A percentile compares a stretch with the other conserved stretches of the same genome.
phyloP scores from a whole-genome alignment of 2,113 vertebrate genomes.

The Scatophagus argus region DNA sequence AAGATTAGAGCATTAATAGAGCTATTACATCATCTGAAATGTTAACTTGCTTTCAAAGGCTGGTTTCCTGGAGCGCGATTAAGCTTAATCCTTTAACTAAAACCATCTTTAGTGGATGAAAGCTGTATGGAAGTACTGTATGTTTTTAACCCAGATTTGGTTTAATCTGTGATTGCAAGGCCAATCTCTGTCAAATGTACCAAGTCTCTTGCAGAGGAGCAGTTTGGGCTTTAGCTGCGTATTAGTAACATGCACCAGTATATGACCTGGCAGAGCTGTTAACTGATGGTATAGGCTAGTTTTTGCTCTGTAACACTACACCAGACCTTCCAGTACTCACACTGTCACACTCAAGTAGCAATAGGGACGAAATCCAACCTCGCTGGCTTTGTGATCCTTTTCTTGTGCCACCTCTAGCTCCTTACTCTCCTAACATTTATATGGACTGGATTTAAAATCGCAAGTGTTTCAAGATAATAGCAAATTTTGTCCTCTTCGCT shows the following conservation, averaged over 20 bases:
- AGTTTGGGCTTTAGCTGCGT: slow-evolving; percentile 48
- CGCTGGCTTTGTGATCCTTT: slow-evolving; percentile 48
- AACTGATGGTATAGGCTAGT: slow-evolving; percentile 17
- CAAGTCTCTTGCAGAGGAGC: slow-evolving; percentile 66
- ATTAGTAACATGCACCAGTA: slow-evolving; percentile 40
- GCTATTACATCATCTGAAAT: slow-evolving; percentile 64
- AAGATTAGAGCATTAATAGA: slow-evolving; percentile 59
- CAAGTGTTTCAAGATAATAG: slow-evolving; percentile 39
- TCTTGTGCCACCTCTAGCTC: slow-evolving; percentile 50
- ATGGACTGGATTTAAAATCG: slow-evolving; percentile 56
- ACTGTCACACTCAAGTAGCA: slow-evolving; percentile 53
- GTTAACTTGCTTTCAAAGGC: slow-evolving; percentile 58
- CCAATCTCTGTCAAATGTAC: slow-evolving; percentile 53
- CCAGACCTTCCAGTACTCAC: slow-evolving; percentile 59
- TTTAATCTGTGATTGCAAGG: slow-evolving; percentile 58
- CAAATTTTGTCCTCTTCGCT: slow-evolving; percentile 37
- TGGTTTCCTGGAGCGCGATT: slow-evolving; percentile 66
- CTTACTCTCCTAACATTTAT: slow-evolving; percentile 45
- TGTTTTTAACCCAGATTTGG: slow-evolving; percentile 73
- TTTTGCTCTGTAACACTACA: slow-evolving; percentile 38
- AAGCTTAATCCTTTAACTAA: slow-evolving; percentile 71
- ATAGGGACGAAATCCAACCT: slow-evolving; percentile 45
- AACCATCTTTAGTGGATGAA: slow-evolving; percentile 70
- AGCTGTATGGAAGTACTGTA: slow-evolving; percentile 64
- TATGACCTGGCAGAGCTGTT: slow-evolving; percentile 31